These are phyloP conservation scores for Pterostichus madidus DNA, from an alignment of 2,888 invertebrate genomes.

Conservation along the genomic window DNA sequence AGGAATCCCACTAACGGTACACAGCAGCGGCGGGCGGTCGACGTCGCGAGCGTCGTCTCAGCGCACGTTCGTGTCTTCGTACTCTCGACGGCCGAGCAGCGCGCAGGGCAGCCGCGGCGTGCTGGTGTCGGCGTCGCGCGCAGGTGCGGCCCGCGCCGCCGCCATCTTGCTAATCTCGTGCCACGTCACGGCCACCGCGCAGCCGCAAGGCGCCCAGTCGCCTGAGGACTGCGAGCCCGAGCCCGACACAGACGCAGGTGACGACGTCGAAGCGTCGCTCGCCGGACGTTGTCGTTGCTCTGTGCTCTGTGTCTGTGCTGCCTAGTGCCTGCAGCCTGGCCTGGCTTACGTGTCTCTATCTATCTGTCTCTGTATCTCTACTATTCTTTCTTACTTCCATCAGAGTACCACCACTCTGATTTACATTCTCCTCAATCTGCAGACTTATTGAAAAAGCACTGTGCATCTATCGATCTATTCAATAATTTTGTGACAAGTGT, in stretches of 20 bases:
- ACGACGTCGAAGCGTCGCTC: conserved; percentile 27
- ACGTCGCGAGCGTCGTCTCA: conserved; percentile 78
- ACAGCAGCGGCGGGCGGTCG: conserved; percentile 78
- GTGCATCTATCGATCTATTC: neutral
- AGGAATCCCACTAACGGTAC: conserved; percentile 82
- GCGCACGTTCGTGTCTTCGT: conserved; percentile 78
- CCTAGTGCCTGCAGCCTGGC: conserved; percentile 53
- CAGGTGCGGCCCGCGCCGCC: conserved; percentile 96
- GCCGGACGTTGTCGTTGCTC: conserved; percentile 43
- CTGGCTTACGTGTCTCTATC: conserved; percentile 45
- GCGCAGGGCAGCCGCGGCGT: conserved; percentile 83
- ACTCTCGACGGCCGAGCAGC: conserved; percentile 80
- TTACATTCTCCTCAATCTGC: conserved; percentile 14
- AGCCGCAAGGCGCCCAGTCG: conserved; percentile 77
- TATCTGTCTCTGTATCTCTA: conserved; percentile 12
- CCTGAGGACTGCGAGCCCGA: conserved; percentile 79
- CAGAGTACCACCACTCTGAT: neutral
- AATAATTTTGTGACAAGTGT: too few relatives aligned
- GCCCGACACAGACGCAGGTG: conserved; percentile 64
- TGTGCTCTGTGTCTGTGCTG: conserved; percentile 43
- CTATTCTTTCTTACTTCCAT: conserved; percentile 26
- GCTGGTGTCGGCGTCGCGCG: conserved; percentile 89
- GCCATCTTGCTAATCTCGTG: conserved; percentile 97
- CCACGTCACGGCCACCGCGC: conserved; percentile 80
- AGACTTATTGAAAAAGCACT: conserved; percentile 9